phyloP scores from a whole-genome alignment of 2,888 invertebrate species.

The Eupithecia subumbrata region DNA sequence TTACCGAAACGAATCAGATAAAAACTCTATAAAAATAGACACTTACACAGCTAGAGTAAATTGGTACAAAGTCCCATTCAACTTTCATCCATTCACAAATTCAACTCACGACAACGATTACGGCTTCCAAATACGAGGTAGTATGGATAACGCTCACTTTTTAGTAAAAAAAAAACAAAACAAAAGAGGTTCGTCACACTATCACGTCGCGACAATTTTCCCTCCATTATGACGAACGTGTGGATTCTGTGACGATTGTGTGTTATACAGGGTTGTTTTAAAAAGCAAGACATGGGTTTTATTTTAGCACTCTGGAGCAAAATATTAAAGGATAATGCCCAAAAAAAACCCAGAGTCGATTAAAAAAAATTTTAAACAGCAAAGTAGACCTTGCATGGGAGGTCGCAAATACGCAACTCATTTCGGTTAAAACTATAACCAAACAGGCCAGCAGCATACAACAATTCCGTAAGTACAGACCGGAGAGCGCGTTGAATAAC shows the following conservation, averaged over 20 bases:
- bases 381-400: no score
- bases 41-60: not conserved
- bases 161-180: constrained; percentile 57
- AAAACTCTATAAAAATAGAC: no score
- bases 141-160: constrained; percentile 76
- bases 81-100: constrained; percentile 61
- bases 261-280: not conserved
- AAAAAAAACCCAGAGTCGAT: no score
- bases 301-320: not conserved
- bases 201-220: constrained; percentile 79
- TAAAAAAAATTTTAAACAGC: no score
- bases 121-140: constrained; percentile 71
- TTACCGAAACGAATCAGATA: no score
- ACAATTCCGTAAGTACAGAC: no score
- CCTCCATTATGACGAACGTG: constrained; percentile 77
- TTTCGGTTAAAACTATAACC: no score
- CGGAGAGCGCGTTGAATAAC: no score
- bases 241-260: constrained; percentile 62
- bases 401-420: no score
- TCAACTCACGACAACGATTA: constrained; percentile 62
- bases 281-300: not conserved
- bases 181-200: constrained; percentile 51
- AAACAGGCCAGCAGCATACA: no score
- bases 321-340: no score
- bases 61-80: constrained; percentile 31